These are phyloP conservation scores for Xenopus laevis DNA, from an alignment of 2,113 vertebrate species.

Conservation along the genomic window DNA sequence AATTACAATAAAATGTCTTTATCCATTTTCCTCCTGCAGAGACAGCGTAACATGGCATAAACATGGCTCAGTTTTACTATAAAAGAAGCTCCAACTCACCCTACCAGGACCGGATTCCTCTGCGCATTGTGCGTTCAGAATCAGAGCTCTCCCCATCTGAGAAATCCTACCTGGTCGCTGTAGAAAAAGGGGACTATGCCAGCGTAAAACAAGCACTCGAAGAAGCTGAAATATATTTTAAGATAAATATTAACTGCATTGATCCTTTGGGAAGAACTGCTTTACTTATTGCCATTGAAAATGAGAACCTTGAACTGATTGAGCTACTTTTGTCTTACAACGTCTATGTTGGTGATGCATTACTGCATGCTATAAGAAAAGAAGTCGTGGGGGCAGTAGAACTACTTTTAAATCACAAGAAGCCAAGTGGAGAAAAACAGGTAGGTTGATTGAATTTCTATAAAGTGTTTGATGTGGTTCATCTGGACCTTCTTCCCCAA, in stretches of 20 bases:
- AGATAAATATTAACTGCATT: constrained; percentile 96
- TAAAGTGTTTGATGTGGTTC: not conserved
- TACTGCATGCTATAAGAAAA: constrained; percentile 92
- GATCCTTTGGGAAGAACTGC: constrained; percentile 93
- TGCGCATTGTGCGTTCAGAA: constrained; percentile 87
- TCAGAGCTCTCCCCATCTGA: constrained; percentile 87
- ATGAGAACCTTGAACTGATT: constrained; percentile 96
- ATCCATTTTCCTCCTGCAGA: constrained; percentile 56
- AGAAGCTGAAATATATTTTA: constrained; percentile 97
- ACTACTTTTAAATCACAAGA: constrained; percentile 91
- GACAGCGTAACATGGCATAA: constrained; percentile 68
- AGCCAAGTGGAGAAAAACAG: constrained; percentile 93
- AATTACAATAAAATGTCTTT: not conserved
- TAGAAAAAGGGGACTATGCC: constrained; percentile 92
- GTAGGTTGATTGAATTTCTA: constrained; percentile 58
- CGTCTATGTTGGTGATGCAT: constrained; percentile 88
- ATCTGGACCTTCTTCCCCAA: no score
- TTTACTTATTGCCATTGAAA: constrained; percentile 95
- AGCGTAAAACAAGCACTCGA: constrained; percentile 89
- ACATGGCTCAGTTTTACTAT: constrained; percentile 94
- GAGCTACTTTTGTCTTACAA: constrained; percentile 89
- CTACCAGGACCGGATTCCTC: constrained; percentile 86
- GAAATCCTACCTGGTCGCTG: constrained; percentile 83
- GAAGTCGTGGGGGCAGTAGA: constrained; percentile 95
- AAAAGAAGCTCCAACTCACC: constrained; percentile 75